Evolutionary conservation across 2,797 vertebrate species (phyloP), one percentile per base, ranked within the genome.

Genomic region (Heterohyrax brucei): DNA sequence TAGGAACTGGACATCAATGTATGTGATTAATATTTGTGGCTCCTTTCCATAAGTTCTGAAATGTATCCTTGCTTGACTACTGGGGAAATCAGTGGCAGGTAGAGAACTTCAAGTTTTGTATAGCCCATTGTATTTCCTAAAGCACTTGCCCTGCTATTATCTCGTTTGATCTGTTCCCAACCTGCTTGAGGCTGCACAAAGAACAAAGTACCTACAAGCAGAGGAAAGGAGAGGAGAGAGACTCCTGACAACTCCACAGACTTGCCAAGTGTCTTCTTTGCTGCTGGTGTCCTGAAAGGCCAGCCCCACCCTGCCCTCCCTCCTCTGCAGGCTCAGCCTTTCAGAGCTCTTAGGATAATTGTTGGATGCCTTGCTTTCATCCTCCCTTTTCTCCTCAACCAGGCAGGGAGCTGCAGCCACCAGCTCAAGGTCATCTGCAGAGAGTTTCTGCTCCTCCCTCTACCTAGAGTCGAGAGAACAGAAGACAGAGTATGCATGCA

Each of bases 11-110:
- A 12, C 82, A 19, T 94, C 81, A 91, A 28, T 22, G 16, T 28
- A 33, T 22, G 3, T 84, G 94, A 89, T 92, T 86, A 94, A 91
- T 93, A 95, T 93, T 86, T 83, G 88, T 89, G 86, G 12, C 2
- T 86, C 59, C 26, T 82, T 91, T 70, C 91, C 87, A 8, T 89
- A 93, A 75, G 10, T 72, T 95, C 73, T 91, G 77, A 70, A 81
- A 76, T 88, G 59, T 68, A 75, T 22, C 46, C n/a, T 79, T 85
- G 48, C n/a, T 79, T 85, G 48, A 93, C 70, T 86, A 24, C 26
- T 75, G 30, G n/a, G 26, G 87, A 95, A 95, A 89, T 91, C 76
- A 94, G 48, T 76, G 79, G 48, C 50, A 86, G 93, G 48, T 28
- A 79, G 19, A 91, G 26, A 77, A 50, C 28, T 44, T 68, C 44